Conservation (phyloP, 2,113 vertebrate species). For the Laticauda colubrina region DNA sequence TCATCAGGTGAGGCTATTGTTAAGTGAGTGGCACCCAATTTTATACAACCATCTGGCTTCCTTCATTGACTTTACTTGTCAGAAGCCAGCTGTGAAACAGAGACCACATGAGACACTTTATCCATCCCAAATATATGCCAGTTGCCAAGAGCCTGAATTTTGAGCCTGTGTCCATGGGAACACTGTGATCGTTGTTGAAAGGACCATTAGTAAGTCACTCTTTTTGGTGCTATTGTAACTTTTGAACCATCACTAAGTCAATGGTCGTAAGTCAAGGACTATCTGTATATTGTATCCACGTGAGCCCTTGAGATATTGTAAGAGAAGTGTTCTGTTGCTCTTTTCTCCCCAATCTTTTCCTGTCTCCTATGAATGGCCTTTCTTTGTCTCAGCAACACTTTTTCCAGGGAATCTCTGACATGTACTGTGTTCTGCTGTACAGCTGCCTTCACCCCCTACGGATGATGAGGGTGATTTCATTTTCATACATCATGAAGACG, state of each 20-base stretch:
- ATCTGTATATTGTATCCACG: neutral
- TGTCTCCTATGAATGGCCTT: neutral
- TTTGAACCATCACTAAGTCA: neutral
- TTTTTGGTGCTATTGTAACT: neutral
- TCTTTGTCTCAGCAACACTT: neutral
- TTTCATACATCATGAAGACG: constrained; percentile 87
- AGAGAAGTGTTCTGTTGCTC: neutral
- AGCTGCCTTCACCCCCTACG: constrained; percentile 89
- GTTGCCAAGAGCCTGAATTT: neutral
- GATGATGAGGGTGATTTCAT: constrained; percentile 92
- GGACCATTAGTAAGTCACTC: neutral
- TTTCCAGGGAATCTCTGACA: constrained; percentile 30
- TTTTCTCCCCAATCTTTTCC: neutral
- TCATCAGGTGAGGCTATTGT: neutral
- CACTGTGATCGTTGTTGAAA: neutral
- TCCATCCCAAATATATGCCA: neutral
- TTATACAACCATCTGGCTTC: neutral
- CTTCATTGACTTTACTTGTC: neutral
- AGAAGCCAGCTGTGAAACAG: neutral
- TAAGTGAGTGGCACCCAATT: neutral
- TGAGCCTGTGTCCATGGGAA: neutral
- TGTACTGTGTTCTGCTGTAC: constrained; percentile 49
- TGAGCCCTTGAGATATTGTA: neutral
- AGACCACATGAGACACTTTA: neutral
- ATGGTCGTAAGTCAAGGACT: neutral